Evolutionary conservation across 2,113 vertebrate genomes (phyloP), one percentile per base, ranked within the genome.

Genomic region (Melozone crissalis): DNA sequence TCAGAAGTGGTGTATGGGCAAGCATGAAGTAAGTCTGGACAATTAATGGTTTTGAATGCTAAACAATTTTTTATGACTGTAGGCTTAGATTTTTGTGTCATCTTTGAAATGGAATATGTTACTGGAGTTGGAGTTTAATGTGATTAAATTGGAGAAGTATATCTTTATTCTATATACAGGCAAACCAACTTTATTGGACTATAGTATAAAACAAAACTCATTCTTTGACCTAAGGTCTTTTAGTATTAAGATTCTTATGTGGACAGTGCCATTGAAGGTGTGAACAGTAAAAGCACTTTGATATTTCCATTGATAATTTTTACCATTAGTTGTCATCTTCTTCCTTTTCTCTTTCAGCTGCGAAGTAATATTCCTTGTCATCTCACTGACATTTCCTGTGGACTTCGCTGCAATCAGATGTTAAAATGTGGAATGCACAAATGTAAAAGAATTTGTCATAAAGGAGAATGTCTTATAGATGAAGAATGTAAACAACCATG

Each of bases 1-100:
- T 85, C 98, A 99, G 97, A 99, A 99, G 69, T 99, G 99, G 99
- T 99, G 99, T 96, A 99, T 99, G 99, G 99, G 99, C 78, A 99
- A 99, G 73, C 99, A 99, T 27, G 99, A 99, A 98, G 99, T 99
- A 98, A 98, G 98, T 95, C 37, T 90, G 33, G 41, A 31, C 6
- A 13, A 46, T 71, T 63, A 52, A 35, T 61, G 9, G 7, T 80
- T 90, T 84, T 90, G 39, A 89, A 68, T 93, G 37, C 11, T 65
- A 43, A 63, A 16, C 39, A n/a, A 5, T 18, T 20, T 67, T 78
- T 33, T 83, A 11, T 8, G 10, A 47, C 51, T 47, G 35, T 47
- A 41, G 15, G 5, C 15, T 69, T 85, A 61, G 41, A 46, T 65
- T 76, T 84, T 82, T 82, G 10, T 76, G 52, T 15, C 27, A 19